Evolutionary conservation across 92 coral and sea anemone species (phyloP).

Genomic region (Zoanthus sansibaricus): DNA sequence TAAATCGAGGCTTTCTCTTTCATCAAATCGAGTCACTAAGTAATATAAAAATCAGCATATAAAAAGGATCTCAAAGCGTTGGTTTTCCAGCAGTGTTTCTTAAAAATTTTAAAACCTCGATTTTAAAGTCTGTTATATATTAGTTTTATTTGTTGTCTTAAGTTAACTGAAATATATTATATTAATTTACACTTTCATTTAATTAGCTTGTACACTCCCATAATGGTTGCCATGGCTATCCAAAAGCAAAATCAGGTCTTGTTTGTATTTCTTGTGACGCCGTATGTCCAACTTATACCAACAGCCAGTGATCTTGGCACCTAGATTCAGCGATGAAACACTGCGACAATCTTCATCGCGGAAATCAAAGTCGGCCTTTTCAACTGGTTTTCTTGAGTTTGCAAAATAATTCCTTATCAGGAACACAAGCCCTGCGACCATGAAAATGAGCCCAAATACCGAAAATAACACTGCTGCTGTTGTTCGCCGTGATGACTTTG

Average conservation of each 20-base stretch:
- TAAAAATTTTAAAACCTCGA: too few species aligned
- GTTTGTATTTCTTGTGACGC: not conserved
- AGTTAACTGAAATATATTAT: too few species aligned
- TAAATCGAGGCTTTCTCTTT: too few species aligned
- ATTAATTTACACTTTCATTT: too few species aligned
- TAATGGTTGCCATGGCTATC: not conserved
- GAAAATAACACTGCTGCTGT: conserved; percentile 58
- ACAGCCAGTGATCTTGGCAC: not conserved
- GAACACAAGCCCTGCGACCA: conserved; percentile 45
- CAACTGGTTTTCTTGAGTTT: conserved; percentile 57
- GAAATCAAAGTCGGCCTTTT: conserved; percentile 95
- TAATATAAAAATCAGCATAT: too few species aligned
- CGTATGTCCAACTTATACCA: not conserved
- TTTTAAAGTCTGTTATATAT: too few species aligned
- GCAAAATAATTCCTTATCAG: conserved; percentile 61
- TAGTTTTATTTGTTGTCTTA: too few species aligned
- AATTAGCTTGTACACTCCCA: conserved; percentile 9
- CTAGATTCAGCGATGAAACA: conserved; percentile 57
- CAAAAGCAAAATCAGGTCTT: conserved; percentile 12
- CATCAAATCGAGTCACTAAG: too few species aligned
- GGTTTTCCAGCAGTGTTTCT: too few species aligned
- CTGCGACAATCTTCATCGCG: conserved; percentile 82
- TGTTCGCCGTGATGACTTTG: not conserved
- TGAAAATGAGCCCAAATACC: conserved; percentile 39
- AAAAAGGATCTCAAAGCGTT: too few species aligned